Evolutionary conservation across 2,888 invertebrate species (phyloP).

Genomic region (Sabatieria punctata): DNA sequence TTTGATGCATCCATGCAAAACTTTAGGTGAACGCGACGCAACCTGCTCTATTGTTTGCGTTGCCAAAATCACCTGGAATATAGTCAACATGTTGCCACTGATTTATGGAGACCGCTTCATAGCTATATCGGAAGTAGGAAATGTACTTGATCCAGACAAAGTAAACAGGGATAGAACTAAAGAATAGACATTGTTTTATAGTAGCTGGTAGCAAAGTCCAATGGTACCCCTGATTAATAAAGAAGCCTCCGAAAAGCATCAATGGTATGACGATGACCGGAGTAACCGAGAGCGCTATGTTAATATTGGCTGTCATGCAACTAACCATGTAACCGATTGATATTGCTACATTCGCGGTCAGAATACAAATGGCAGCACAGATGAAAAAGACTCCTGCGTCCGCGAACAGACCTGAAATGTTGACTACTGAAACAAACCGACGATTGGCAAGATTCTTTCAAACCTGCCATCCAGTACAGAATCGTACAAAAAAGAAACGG

Average conservation of each 20-base stretch:
- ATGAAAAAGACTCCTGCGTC: conserved; percentile 41
- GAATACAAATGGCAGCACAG: conserved; percentile 36
- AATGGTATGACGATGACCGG: conserved; percentile 83
- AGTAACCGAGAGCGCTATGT: conserved; percentile 73
- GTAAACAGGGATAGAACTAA: conserved; percentile 30
- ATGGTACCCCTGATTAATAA: conserved; percentile 67
- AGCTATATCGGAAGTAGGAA: conserved; percentile 34
- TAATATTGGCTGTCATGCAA: conserved; percentile 59
- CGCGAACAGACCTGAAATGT: conserved; percentile 21
- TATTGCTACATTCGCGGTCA: conserved; percentile 23
- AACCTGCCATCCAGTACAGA: conserved; percentile 71
- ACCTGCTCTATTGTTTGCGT: no score
- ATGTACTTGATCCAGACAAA: conserved; percentile 33
- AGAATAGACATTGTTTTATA: conserved; percentile 8
- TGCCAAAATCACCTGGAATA: no score
- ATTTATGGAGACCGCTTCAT: conserved; percentile 32
- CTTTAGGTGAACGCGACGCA: no score
- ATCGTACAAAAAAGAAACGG: conserved; percentile 65
- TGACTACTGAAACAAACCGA: not conserved
- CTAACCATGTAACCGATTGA: conserved; percentile 57
- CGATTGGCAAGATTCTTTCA: not conserved
- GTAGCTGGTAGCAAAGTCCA: not conserved
- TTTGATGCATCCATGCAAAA: no score
- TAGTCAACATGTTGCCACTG: conserved; percentile 30
- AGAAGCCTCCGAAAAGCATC: conserved; percentile 84